phyloP scores from a whole-genome alignment of 1,140 invertebrate species.

The Papilio polytes region DNA sequence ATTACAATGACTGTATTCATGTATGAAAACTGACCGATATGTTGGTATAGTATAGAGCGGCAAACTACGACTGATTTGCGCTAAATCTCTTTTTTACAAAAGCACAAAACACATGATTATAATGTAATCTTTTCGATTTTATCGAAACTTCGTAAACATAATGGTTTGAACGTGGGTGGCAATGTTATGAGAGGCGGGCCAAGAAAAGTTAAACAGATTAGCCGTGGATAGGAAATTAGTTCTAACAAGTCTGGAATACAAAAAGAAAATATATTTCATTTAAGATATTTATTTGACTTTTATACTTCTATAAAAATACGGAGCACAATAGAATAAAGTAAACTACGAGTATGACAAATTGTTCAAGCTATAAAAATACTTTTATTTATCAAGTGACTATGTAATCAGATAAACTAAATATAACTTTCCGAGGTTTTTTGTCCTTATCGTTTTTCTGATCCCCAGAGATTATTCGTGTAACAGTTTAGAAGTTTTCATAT shows the following conservation, averaged over 20 bases:
- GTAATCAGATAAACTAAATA: not conserved
- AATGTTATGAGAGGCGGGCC: constrained; percentile 1
- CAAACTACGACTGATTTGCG: too few relatives aligned
- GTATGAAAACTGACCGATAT: too few relatives aligned
- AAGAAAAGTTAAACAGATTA: constrained; percentile 21
- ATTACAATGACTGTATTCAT: too few relatives aligned
- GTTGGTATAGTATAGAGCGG: too few relatives aligned
- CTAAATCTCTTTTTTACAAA: too few relatives aligned
- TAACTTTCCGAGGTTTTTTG: not conserved
- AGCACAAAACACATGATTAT: not conserved
- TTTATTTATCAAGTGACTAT: not conserved
- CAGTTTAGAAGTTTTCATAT: not conserved
- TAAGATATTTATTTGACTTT: not conserved
- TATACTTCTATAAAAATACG: not conserved
- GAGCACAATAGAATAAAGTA: not conserved
- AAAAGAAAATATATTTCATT: not conserved
- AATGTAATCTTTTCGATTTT: constrained; percentile 3
- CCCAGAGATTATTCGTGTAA: not conserved
- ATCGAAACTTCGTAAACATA: constrained; percentile 8
- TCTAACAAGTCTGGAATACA: not conserved
- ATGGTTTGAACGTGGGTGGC: constrained; percentile 14
- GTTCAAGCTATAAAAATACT: not conserved
- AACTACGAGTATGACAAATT: not conserved
- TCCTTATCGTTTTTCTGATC: not conserved
- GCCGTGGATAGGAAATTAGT: not conserved